A percentile compares a stretch with the other conserved stretches of the same genome.
Conservation (phyloP, 2,113 vertebrate genomes). For the Oriolus oriolus region DNA sequence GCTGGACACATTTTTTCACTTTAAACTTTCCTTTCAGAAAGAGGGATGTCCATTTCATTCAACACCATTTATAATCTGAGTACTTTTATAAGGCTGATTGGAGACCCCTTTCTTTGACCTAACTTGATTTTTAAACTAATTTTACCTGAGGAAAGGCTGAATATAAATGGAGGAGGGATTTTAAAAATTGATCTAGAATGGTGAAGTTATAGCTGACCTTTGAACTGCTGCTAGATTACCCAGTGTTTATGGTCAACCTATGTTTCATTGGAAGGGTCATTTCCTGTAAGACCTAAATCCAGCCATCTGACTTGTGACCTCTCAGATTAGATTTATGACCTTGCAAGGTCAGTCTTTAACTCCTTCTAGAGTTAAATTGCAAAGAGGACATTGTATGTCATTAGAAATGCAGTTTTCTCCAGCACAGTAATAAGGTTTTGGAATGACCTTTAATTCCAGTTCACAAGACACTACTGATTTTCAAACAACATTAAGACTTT, state of each 20-base stretch:
- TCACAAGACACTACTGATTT: not conserved
- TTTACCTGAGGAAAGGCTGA: not conserved
- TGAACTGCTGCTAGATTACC: not conserved
- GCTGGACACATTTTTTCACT: not conserved
- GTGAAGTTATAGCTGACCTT: not conserved
- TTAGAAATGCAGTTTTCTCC: not conserved
- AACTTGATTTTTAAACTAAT: not conserved
- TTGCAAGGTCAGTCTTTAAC: constrained; percentile 10
- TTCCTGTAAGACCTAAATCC: constrained; percentile 33
- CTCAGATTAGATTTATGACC: constrained; percentile 32
- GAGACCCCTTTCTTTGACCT: not conserved
- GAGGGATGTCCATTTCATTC: not conserved
- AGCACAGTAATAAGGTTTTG: not conserved
- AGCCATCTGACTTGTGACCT: constrained; percentile 40
- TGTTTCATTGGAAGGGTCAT: constrained; percentile 12
- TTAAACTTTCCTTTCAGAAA: not conserved
- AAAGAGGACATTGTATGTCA: not conserved
- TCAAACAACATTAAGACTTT: not conserved
- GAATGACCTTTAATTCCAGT: not conserved
- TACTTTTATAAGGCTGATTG: not conserved
- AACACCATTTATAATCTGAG: not conserved
- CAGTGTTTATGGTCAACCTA: not conserved
- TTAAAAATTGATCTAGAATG: not conserved
- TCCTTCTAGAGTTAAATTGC: constrained; percentile 3
- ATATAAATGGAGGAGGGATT: not conserved